These are phyloP conservation scores for Alouatta palliata DNA, from an alignment of 2,113 vertebrate species.

Conservation along the genomic window DNA sequence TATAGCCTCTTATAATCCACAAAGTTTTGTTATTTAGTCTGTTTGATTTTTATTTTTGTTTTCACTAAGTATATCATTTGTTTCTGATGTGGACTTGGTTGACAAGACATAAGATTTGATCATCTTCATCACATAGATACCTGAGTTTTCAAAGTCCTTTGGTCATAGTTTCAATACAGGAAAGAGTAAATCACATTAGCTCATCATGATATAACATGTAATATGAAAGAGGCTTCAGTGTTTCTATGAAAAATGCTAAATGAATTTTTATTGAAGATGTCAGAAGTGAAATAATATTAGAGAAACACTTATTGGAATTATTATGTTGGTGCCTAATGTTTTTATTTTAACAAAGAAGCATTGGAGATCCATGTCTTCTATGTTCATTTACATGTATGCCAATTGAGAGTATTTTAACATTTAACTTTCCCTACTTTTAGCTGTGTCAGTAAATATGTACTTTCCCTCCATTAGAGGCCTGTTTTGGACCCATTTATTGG, in stretches of 20 bases:
- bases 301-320: background rate
- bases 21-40: background rate
- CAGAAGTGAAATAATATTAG: background rate
- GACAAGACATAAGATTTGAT: background rate
- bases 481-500: conserved; percentile 96
- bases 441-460: conserved; percentile 33
- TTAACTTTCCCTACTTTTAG: background rate
- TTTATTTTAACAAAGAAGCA: background rate
- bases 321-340: background rate
- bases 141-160: background rate
- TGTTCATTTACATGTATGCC: background rate
- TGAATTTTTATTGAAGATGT: background rate
- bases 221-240: background rate
- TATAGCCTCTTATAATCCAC: background rate
- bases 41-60: background rate
- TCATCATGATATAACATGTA: background rate
- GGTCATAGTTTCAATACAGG: conserved; percentile 1
- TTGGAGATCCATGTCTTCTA: background rate
- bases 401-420: background rate
- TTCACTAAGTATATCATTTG: background rate
- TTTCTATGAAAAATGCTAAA: conserved; percentile 10
- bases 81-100: background rate
- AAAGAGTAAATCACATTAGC: background rate
- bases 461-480: conserved; percentile 87
- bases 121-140: background rate